Evolutionary conservation across 2,888 invertebrate genomes (phyloP).

Genomic region (Conus canariensis): DNA sequence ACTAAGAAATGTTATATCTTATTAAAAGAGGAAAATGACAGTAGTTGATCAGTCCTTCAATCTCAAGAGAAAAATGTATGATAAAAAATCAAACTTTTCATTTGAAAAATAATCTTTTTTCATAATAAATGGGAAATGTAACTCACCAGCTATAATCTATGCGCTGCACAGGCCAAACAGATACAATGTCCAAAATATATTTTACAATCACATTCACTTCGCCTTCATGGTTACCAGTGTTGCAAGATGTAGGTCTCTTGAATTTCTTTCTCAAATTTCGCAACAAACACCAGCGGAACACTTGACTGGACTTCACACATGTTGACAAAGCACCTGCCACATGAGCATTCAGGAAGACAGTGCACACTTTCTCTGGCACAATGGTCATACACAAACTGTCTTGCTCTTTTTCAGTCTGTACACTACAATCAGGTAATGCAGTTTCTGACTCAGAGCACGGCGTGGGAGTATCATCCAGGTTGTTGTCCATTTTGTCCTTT

Average conservation of each 20-base stretch:
- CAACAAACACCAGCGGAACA: slow-evolving; percentile 57
- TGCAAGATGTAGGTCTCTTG: slow-evolving; percentile 37
- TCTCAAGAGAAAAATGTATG: too few relatives aligned
- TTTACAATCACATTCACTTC: slow-evolving; percentile 45
- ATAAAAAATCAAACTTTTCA: too few relatives aligned
- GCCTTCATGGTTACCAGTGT: not conserved
- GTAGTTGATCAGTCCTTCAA: too few relatives aligned
- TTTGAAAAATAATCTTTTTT: too few relatives aligned
- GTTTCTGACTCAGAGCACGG: not conserved
- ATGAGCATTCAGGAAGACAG: slow-evolving; percentile 57
- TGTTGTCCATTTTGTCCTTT: not conserved
- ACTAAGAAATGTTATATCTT: too few relatives aligned
- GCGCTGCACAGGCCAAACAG: slow-evolving; percentile 60
- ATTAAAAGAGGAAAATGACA: too few relatives aligned
- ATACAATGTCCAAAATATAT: slow-evolving; percentile 58
- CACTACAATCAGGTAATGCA: too few relatives aligned
- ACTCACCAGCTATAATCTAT: slow-evolving; percentile 61
- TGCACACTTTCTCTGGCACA: slow-evolving; percentile 45
- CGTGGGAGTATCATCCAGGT: not conserved
- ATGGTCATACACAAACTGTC: slow-evolving; percentile 31
- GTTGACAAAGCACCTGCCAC: slow-evolving; percentile 50
- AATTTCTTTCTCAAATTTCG: slow-evolving; percentile 38
- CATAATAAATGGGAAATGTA: too few relatives aligned
- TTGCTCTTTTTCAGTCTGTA: not conserved
- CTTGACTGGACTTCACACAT: slow-evolving; percentile 53